These are phyloP conservation scores for Erannis defoliaria DNA, from an alignment of 2,888 invertebrate genomes.

Conservation along the genomic window DNA sequence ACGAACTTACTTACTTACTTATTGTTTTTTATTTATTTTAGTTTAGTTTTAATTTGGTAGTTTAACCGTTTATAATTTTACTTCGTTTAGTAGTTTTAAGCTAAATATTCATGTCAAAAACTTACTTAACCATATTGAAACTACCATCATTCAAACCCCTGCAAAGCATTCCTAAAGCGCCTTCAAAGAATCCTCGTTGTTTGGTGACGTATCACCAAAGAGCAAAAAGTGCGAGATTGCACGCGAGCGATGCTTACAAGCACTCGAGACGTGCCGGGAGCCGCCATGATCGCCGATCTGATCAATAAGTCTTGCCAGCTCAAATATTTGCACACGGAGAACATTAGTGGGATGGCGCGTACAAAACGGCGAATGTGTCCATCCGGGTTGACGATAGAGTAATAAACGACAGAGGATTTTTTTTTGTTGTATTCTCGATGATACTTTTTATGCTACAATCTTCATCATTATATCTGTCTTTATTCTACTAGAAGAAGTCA, in stretches of 20 bases:
- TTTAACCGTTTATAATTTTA: too few species aligned
- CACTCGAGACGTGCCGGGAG: constrained; percentile 81
- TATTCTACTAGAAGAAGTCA: not conserved
- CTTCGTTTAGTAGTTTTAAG: too few species aligned
- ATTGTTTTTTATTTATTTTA: too few species aligned
- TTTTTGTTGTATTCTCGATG: not conserved
- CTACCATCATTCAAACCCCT: not conserved
- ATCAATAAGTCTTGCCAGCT: constrained; percentile 80
- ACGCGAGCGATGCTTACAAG: constrained; percentile 66
- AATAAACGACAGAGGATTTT: constrained; percentile 15
- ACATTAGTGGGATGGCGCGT: constrained; percentile 69
- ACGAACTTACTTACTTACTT: too few species aligned
- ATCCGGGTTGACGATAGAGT: constrained; percentile 42
- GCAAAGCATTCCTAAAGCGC: constrained; percentile 1
- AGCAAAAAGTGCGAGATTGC: constrained; percentile 54
- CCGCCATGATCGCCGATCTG: constrained; percentile 71
- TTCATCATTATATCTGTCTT: not conserved
- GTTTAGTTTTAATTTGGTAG: too few species aligned
- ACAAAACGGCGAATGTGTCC: constrained; percentile 59
- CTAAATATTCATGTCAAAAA: too few species aligned
- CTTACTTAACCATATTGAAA: too few species aligned
- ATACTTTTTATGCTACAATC: not conserved
- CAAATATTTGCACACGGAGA: constrained; percentile 82
- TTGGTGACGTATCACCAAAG: not conserved
- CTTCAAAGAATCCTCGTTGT: constrained; percentile 12